phyloP scores from a whole-genome alignment of 2,797 vertebrate genomes.

The Mus spretus region DNA sequence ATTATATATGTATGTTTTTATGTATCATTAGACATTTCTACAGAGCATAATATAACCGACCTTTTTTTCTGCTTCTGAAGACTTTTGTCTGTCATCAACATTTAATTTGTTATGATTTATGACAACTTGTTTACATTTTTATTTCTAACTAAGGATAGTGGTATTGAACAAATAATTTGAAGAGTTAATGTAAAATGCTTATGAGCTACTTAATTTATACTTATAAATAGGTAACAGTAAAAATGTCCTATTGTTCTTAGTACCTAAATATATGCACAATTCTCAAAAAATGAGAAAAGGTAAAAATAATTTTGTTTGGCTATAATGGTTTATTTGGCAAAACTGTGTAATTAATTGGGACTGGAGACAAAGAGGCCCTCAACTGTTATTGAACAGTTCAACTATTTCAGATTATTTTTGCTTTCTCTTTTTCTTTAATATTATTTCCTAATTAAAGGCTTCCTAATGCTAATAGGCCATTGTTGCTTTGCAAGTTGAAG shows the following conservation, averaged over 20 bases:
- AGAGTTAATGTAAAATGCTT: not conserved
- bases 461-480: not conserved
- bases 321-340: not conserved
- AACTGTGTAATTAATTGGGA: not conserved
- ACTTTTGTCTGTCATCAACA: not conserved
- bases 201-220: not conserved
- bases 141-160: not conserved
- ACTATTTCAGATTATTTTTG: not conserved
- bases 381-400: not conserved
- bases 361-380: not conserved
- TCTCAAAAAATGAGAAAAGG: not conserved
- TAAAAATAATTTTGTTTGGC: not conserved
- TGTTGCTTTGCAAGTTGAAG: slow-evolving; percentile 62
- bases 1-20: not conserved
- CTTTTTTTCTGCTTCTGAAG: not conserved
- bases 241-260: not conserved
- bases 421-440: slow-evolving; percentile 34
- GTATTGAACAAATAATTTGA: not conserved
- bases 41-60: not conserved
- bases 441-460: slow-evolving; percentile 46
- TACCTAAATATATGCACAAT: not conserved
- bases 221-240: not conserved
- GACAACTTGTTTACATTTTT: not conserved
- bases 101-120: not conserved
- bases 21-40: not conserved